These are phyloP conservation scores for Sarcophaga rosellei DNA, from an alignment of 2,888 invertebrate genomes.

Conservation along the genomic window DNA sequence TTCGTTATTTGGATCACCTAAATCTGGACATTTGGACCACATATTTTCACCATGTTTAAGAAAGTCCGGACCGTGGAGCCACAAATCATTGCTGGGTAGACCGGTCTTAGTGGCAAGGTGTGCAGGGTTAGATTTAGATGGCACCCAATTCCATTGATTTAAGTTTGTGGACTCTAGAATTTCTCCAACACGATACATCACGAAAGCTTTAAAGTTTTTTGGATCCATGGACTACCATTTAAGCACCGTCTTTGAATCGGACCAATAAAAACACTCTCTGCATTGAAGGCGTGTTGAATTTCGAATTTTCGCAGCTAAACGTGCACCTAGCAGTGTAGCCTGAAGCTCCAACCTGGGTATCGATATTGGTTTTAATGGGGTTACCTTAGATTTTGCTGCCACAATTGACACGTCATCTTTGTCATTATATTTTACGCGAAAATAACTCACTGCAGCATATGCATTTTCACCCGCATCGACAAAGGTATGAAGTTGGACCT, in stretches of 20 bases:
- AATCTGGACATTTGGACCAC: conserved; percentile 17
- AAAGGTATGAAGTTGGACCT: conserved; percentile 29
- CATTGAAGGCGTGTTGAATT: too few relatives aligned
- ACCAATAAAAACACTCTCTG: too few relatives aligned
- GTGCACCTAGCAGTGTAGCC: conserved; percentile 22
- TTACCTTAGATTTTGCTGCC: conserved; percentile 37
- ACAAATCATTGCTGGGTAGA: background rate
- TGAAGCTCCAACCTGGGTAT: background rate
- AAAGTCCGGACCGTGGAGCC: conserved; percentile 24
- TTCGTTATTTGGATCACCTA: background rate
- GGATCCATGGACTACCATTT: conserved; percentile 20
- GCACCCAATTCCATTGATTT: conserved; percentile 41
- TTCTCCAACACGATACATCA: conserved; percentile 41
- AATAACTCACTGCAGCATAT: too few relatives aligned
- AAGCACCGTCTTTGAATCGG: too few relatives aligned
- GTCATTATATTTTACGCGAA: background rate
- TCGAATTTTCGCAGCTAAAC: conserved; percentile 1
- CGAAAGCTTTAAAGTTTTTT: conserved; percentile 21
- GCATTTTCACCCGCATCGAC: conserved; percentile 26
- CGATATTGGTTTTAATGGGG: background rate
- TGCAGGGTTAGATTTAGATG: background rate
- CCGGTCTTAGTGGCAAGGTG: too few relatives aligned
- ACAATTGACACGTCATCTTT: conserved; percentile 3
- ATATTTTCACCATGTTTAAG: background rate
- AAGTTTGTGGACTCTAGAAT: conserved; percentile 37